phyloP scores from a whole-genome alignment of 1,140 invertebrate species.

The Bombus vancouverensis region DNA sequence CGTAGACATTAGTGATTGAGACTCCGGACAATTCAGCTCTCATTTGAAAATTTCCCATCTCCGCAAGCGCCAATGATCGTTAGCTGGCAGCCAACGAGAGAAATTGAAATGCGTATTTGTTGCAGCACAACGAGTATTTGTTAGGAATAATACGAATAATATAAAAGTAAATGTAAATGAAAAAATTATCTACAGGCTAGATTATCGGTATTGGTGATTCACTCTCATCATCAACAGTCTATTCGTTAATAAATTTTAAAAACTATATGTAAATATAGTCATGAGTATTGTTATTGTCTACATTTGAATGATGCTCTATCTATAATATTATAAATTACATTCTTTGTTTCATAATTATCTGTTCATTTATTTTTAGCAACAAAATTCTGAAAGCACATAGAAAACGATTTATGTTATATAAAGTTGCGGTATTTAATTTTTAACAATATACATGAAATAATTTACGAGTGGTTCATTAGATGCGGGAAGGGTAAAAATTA shows the following conservation, averaged over 20 bases:
- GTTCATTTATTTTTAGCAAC: not conserved
- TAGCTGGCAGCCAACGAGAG: not conserved
- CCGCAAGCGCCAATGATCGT: conserved; percentile 20
- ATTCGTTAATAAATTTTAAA: no score
- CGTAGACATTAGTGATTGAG: not conserved
- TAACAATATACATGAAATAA: not conserved
- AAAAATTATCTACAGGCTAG: no score
- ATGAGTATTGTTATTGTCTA: not conserved
- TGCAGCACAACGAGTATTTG: not conserved
- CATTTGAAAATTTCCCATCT: conserved; percentile 49
- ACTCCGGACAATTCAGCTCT: conserved; percentile 13
- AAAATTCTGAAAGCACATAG: not conserved
- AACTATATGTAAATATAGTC: no score
- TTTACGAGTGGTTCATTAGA: conserved; percentile 15
- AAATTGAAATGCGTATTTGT: not conserved
- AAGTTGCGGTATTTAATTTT: not conserved
- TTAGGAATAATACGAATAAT: not conserved
- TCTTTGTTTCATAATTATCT: not conserved
- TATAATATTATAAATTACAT: not conserved
- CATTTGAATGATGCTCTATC: not conserved
- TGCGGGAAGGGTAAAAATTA: conserved; percentile 40
- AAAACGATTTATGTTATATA: no score
- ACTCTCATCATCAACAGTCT: no score
- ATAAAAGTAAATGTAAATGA: not conserved
- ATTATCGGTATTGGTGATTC: no score